Evolutionary conservation across 2,113 vertebrate genomes (phyloP).

Genomic region (Oxygymnocypris stewartii): DNA sequence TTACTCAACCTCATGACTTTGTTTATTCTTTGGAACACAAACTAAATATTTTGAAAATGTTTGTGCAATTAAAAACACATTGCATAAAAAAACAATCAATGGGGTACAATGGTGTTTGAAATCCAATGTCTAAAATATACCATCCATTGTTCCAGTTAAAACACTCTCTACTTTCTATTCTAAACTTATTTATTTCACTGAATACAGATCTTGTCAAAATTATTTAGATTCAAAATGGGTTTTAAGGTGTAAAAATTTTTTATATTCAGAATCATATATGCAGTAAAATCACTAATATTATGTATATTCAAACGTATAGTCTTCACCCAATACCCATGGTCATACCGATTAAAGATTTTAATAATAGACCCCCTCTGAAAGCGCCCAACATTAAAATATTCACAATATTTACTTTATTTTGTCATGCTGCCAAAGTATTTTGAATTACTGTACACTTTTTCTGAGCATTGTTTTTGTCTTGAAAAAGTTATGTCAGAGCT

Average conservation of each 20-base stretch:
- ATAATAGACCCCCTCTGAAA: slow-evolving; percentile 4
- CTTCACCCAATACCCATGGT: neutral
- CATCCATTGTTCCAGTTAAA: neutral
- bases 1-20: no score
- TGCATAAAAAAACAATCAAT: neutral
- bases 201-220: neutral
- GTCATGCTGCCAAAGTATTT: slow-evolving; percentile 24
- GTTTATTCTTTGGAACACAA: no score
- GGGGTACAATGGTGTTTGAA: neutral
- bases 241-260: neutral
- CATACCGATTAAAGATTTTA: neutral
- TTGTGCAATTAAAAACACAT: no score
- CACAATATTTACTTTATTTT: neutral
- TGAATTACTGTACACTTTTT: slow-evolving; percentile 54
- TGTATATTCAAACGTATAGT: neutral
- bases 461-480: slow-evolving; percentile 66
- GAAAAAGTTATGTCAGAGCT: slow-evolving; percentile 83
- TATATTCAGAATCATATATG: neutral
- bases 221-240: neutral
- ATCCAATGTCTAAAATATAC: neutral
- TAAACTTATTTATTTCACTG: no score
- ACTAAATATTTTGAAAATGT: no score
- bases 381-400: slow-evolving; percentile 20
- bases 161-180: no score
- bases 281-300: neutral